Base-by-base conservation (phyloP, 1,140 invertebrate genomes). In the Zeugodacus cucurbitae region DNA sequence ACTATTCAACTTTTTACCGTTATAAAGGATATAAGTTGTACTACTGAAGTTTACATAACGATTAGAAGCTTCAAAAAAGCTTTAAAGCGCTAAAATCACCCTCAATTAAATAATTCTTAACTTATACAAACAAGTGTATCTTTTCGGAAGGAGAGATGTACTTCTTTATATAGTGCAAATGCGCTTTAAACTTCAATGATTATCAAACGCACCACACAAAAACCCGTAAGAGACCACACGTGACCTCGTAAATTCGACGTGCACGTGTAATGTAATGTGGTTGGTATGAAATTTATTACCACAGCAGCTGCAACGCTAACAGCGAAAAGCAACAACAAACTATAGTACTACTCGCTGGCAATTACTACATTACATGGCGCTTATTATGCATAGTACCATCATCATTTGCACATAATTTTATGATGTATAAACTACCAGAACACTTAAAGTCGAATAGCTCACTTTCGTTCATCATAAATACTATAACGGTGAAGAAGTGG, bases 341-440 rank as follows among this genome's bases (percentile, higher is more conserved):
- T 17, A 54, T 4, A 17, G 48, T 4, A 17, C 8, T 34, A 29
- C 32, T 34, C 64, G 7, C 32, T 20, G 48, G 48, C 48, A 54
- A 54, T 54, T 34, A 70, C 64, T 7, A 17, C 32, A 32, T 34
- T 70, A 70, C 64, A 70, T 70, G 22, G 11, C 26, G 64, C 26
- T 70, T 70, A 70, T 70, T 70, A 70, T 70, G 70, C 37, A 41
- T 17, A 74, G 34, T n/a, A 32, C 67, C 32, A 37, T 70, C 32
- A 70, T 20, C 41, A 82, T 82, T 82, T 37, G 74, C 74, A 82
- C 74, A 82, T 82, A 48, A 82, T 82, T 82, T 82, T 82, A 82
- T 82, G 41, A 82, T 22, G 74, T 82, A 82, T 82, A 82, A 82
- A 82, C 74, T 82, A 54, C 74, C 74, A 82, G 41, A 44, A 48